A percentile compares a stretch with the other conserved stretches of the same genome.
Evolutionary conservation across 1,140 invertebrate genomes (phyloP).

Genomic region (Drosophila nigromelanica): DNA sequence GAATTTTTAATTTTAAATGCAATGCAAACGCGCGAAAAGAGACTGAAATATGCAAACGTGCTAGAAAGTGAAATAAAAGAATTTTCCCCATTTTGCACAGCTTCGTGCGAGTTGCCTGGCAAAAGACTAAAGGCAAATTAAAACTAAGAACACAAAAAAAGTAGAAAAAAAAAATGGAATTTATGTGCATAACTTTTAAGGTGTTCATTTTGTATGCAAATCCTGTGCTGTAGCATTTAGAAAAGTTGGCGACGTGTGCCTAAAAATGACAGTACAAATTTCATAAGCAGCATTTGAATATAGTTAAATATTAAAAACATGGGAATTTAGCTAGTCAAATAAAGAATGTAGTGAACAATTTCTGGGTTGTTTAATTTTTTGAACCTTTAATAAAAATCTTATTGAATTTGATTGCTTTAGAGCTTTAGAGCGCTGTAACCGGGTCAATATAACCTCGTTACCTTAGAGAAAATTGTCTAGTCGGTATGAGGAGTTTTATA

Average conservation of each 20-base stretch:
- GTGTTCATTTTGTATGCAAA: constrained; percentile 78
- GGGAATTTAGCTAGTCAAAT: too few relatives aligned
- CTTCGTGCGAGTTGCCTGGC: constrained; percentile 14
- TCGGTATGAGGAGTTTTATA: too few relatives aligned
- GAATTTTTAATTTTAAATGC: constrained; percentile 77
- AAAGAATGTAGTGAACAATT: too few relatives aligned
- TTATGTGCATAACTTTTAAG: constrained; percentile 76
- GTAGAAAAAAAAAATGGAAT: constrained; percentile 39
- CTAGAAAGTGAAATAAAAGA: constrained; percentile 36
- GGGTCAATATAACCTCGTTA: too few relatives aligned
- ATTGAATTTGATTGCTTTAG: too few relatives aligned
- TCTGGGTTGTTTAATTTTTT: too few relatives aligned
- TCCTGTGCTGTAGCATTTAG: constrained; percentile 50
- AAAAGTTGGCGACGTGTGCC: neutral
- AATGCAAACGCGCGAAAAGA: constrained; percentile 66
- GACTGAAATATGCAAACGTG: constrained; percentile 72
- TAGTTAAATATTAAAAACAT: neutral
- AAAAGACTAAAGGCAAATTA: constrained; percentile 68
- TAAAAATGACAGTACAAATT: constrained; percentile 15
- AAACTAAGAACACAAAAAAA: constrained; percentile 47
- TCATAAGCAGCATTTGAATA: neutral
- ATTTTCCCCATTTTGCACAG: constrained; percentile 22
- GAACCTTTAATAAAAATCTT: too few relatives aligned
- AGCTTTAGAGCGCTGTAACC: too few relatives aligned
- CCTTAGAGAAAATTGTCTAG: too few relatives aligned